Percentiles rank a stretch among this genome's conserved stretches.
Evolutionary conservation across 2,797 vertebrate species (phyloP).

Genomic region (Anniella stebbinsi): DNA sequence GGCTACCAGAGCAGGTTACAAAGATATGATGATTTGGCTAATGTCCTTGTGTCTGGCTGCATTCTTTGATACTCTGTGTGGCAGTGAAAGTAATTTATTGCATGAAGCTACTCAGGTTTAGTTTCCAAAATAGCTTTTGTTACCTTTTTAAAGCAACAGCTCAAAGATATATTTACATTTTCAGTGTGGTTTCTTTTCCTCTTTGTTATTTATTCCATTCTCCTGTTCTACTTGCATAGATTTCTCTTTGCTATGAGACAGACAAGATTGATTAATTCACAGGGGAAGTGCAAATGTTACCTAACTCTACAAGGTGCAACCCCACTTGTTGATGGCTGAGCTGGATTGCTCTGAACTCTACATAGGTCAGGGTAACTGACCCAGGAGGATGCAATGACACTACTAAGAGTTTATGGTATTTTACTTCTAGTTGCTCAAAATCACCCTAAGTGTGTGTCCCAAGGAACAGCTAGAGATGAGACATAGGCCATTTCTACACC

Average conservation of each 20-base stretch:
- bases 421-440: not conserved
- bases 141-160: not conserved
- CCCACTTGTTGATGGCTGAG: not conserved
- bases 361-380: not conserved
- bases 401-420: not conserved
- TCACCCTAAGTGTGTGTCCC: not conserved
- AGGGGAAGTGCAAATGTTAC: not conserved
- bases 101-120: not conserved
- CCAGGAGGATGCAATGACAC: not conserved
- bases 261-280: not conserved
- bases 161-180: not conserved
- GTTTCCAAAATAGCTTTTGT: not conserved
- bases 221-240: not conserved
- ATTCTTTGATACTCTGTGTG: not conserved
- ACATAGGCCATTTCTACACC: too few species aligned
- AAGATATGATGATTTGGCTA: not conserved
- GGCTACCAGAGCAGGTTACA: too few species aligned
- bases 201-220: not conserved
- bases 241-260: conserved; percentile 6
- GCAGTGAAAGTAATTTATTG: not conserved
- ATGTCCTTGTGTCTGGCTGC: not conserved
- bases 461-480: not conserved
- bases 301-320: not conserved
- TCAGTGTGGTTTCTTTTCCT: not conserved
- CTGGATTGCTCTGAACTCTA: not conserved